phyloP scores from a whole-genome alignment of 2,113 vertebrate genomes.

The Xenus cinereus region DNA sequence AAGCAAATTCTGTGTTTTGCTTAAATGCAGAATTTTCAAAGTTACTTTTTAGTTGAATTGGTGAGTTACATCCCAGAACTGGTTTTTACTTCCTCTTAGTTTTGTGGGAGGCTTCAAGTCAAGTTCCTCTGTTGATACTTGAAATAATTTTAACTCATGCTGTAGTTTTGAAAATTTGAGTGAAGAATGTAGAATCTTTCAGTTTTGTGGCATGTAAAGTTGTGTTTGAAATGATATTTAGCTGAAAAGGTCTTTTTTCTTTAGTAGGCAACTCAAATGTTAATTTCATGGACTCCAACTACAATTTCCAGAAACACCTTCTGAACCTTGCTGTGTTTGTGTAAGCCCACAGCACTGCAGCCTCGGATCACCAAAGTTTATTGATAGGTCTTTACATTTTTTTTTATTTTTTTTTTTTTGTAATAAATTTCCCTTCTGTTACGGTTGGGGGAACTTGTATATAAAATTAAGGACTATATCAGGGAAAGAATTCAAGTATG shows the following conservation, averaged over 20 bases:
- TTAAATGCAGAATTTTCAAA: background rate
- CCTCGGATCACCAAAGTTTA: background rate
- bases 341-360: background rate
- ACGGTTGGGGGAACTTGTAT: background rate
- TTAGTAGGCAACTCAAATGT: background rate
- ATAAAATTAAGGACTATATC: fast-evolving
- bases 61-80: background rate
- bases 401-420: background rate
- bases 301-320: background rate
- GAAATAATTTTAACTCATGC: background rate
- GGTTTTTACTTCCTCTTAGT: background rate
- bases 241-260: background rate
- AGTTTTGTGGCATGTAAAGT: background rate
- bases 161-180: background rate
- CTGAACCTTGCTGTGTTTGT: background rate
- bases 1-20: background rate
- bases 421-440: background rate
- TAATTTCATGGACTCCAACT: background rate
- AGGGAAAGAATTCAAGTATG: background rate
- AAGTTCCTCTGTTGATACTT: background rate
- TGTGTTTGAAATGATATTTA: background rate
- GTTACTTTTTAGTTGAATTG: background rate
- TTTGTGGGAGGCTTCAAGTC: background rate
- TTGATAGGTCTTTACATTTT: background rate
- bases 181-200: background rate